These are phyloP conservation scores for Macrotis lagotis DNA, from an alignment of 2,113 vertebrate genomes.

Conservation along the genomic window DNA sequence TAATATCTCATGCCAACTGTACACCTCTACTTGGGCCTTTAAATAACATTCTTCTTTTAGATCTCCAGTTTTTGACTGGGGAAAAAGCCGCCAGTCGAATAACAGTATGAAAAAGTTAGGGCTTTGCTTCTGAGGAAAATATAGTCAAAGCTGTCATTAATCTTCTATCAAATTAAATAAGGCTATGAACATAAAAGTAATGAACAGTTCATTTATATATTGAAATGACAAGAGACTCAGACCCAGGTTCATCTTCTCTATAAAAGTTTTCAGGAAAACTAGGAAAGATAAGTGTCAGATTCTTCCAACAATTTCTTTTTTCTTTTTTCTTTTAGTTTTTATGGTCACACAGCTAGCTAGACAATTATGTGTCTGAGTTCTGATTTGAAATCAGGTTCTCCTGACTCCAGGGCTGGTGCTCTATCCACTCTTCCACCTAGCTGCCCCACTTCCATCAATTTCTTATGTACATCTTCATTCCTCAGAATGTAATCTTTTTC, in stretches of 20 bases:
- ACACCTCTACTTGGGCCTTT: not conserved
- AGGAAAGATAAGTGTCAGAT: not conserved
- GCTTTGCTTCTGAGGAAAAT: not conserved
- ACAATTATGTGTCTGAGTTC: too few species aligned
- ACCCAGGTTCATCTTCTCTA: not conserved
- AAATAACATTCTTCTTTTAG: too few species aligned
- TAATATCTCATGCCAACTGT: not conserved
- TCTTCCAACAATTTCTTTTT: not conserved
- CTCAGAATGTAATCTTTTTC: not conserved
- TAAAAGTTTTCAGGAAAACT: not conserved
- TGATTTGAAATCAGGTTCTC: too few species aligned
- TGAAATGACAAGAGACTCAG: not conserved
- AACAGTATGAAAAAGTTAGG: not conserved
- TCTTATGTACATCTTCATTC: not conserved
- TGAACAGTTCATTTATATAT: not conserved
- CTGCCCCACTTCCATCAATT: not conserved
- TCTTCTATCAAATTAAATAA: not conserved
- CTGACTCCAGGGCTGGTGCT: too few species aligned
- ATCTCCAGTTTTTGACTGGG: too few species aligned
- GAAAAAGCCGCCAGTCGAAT: not conserved
- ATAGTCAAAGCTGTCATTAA: not conserved
- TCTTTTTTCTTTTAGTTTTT: too few species aligned
- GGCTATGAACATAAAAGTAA: not conserved
- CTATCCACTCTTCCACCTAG: too few species aligned
- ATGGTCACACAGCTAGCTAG: too few species aligned